These are phyloP conservation scores for Latrodectus geometricus DNA, from an alignment of 1,140 invertebrate genomes.

Conservation along the genomic window DNA sequence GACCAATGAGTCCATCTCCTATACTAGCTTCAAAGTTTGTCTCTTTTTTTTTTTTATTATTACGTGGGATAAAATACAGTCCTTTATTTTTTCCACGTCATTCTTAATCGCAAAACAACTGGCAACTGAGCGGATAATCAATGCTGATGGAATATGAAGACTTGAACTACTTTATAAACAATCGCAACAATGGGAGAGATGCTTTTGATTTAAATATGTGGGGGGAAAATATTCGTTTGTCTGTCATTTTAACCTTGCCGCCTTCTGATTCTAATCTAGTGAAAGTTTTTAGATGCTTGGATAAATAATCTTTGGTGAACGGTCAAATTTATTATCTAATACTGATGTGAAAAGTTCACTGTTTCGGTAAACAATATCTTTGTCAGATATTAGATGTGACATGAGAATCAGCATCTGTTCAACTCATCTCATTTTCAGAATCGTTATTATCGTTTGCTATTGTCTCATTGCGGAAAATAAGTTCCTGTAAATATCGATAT, in stretches of 20 bases:
- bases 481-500: constrained; percentile 2
- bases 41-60: background rate
- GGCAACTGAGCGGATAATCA: background rate
- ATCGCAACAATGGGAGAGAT: constrained; percentile 5
- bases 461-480: background rate
- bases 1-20: constrained; percentile 13
- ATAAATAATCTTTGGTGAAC: background rate
- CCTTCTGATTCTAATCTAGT: background rate
- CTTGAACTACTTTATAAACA: constrained; percentile 39
- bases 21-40: background rate
- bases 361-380: background rate
- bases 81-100: constrained; percentile 13
- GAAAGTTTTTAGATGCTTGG: background rate
- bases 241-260: background rate
- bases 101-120: background rate
- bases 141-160: background rate
- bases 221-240: background rate
- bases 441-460: background rate
- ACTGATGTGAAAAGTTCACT: constrained; percentile 6
- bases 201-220: constrained; percentile 21
- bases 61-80: constrained; percentile 15
- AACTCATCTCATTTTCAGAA: background rate
- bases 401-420: constrained; percentile 23
- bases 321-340: background rate
- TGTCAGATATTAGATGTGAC: background rate